Evolutionary conservation across 2,113 vertebrate species (phyloP), one percentile per base, ranked within the genome.

Genomic region (Setophaga kirtlandii): DNA sequence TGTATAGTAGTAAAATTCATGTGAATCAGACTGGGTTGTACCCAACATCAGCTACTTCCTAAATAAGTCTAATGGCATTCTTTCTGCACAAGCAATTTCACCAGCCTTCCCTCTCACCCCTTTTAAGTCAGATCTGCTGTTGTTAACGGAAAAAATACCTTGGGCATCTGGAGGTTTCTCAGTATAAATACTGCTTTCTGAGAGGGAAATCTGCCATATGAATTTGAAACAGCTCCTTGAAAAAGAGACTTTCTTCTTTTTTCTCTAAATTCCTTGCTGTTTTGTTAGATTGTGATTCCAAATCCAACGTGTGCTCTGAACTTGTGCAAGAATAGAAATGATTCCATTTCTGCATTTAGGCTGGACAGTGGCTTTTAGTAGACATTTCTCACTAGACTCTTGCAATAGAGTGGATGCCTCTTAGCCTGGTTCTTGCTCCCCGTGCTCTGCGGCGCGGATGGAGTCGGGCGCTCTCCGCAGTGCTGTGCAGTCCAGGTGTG

Each of bases 401-500:
- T 85, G 79, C 10, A 44, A 7, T 23, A 50, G 50, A 13, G 28
- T 44, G 28, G 47, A 7, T 63, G 73, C 53, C 83, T 56, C 78
- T 47, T 64, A 49, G 35, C 37, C 69, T 77, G 27, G 11, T 60
- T 87, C 14, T 58, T 25, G 28, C 53, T 59, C 22, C 35, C 17
- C 5, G 11, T 15, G 37, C n/a, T 46, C 28, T 50, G 59, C 44
- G 46, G 77, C 6, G 3, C 24, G 27, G 62, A 13, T 18, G 4
- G 22, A 17, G 47, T 24, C 62, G 33, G 73, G n/a, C 10, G 7
- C 20, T 39, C 20, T 8, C 59, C 15, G 33, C 76, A 63, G 60
- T 5, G 2, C 16, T n/a, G 9, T 6, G 18, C 0, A 1, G 65
- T 35, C 58, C 16, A 39, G 37, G 10, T 39, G 23, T 3, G 47